Conservation (phyloP, 2,888 invertebrate species). For the Digitonthophagus gazella region DNA sequence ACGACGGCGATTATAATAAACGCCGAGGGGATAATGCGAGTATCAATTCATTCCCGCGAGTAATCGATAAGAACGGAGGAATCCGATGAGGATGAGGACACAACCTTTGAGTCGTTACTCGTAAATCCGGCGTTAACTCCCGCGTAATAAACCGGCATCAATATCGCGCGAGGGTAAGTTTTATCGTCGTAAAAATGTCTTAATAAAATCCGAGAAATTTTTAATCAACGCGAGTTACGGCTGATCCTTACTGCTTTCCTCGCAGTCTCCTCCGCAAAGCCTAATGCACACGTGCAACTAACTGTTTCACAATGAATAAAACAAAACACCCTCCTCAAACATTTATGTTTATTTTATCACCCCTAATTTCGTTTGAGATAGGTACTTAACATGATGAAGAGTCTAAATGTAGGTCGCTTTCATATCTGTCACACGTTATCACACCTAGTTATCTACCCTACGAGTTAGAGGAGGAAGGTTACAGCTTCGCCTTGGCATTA, state of each 20-base stretch:
- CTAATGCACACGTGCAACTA: slow-evolving; percentile 2
- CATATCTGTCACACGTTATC: not conserved
- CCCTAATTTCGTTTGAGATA: not conserved
- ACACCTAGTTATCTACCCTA: not conserved
- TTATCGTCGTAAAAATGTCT: slow-evolving; percentile 12
- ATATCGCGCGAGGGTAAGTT: slow-evolving; percentile 10
- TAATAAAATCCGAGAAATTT: slow-evolving; percentile 15
- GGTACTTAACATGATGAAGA: not conserved
- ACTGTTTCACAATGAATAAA: not conserved
- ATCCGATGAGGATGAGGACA: not conserved
- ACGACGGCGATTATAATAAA: not conserved
- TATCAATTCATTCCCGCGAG: not conserved
- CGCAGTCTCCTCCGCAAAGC: slow-evolving; percentile 2
- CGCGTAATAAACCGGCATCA: slow-evolving; percentile 14
- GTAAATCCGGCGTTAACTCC: not conserved
- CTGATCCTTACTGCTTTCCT: not conserved
- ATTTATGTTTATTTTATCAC: not conserved
- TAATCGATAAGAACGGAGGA: not conserved
- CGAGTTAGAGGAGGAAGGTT: not conserved
- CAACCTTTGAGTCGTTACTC: not conserved
- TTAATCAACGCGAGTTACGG: slow-evolving; percentile 15
- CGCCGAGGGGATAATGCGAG: not conserved
- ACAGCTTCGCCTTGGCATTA: not conserved
- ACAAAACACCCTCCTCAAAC: not conserved
- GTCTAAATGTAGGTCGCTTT: not conserved